Base-by-base conservation (phyloP, 2,797 vertebrate genomes). In the Cephalopachus bancanus region DNA sequence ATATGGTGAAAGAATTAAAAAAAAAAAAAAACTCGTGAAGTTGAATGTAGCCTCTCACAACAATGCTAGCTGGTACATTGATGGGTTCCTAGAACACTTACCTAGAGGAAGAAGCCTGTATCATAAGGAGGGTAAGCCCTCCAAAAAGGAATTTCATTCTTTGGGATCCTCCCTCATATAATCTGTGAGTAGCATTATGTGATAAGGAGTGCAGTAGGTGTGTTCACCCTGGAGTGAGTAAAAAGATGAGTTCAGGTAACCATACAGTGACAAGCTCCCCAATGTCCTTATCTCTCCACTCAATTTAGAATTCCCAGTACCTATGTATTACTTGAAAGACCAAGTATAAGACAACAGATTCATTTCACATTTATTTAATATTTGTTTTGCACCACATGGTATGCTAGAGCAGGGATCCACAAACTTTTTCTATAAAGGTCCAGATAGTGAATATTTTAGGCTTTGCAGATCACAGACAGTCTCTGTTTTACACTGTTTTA, bases 141-240 rank as follows among this genome's bases (percentile, higher is more conserved):
- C 44, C 44, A 44, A 44, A 44, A 44, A 44, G 44, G 4, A 44
- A 44, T 44, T 44, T 44, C 44, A 44, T 44, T 44, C 44, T 44
- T 44, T 44, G 44, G 44, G 44, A 44, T 44, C 44, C 44, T 44
- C 44, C 44, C 44, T 44, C 44, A 7, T 44, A 44, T 20, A 37
- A 65, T n/a, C 57, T 33, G 2, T 80, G 33, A 62, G 44, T 11
- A 55, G 14, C 4, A 44, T 62, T 74, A 81, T 2, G 10, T n/a
- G 33, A 4, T 7, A 17, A 12, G 37, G 44, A 6, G 30, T 20
- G 16, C 9, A 7, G 1, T 9, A n/a, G n/a, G 9, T 1, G 2
- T 2, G 2, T 78, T 55, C 20, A 64, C 10, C 44, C 10, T 5
- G 55, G 20, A 19, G 28, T 12, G 26, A 20, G 33, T 26, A 57